Percentiles rank a stretch among this genome's conserved stretches.
These are phyloP conservation scores for Anguilla japonica DNA, from an alignment of 2,113 vertebrate genomes.

Conservation along the genomic window DNA sequence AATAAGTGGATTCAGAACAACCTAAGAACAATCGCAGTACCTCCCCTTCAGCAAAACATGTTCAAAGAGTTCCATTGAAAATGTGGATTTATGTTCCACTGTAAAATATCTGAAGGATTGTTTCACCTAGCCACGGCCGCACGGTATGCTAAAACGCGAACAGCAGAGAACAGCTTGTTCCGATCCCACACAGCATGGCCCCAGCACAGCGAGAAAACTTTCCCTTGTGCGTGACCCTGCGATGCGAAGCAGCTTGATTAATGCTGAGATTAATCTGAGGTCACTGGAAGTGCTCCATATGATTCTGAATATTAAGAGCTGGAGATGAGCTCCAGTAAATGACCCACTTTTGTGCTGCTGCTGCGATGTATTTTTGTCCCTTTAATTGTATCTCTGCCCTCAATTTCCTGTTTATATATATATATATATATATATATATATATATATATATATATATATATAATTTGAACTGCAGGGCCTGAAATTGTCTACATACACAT, in stretches of 20 bases:
- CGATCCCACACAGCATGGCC: neutral
- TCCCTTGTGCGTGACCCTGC: neutral
- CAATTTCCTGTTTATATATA: constrained; percentile 48
- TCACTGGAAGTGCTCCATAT: neutral
- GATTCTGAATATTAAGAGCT: constrained; percentile 29
- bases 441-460: neutral
- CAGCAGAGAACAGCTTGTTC: neutral
- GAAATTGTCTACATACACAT: too few species aligned
- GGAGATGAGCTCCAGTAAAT: constrained; percentile 36
- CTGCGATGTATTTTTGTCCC: constrained; percentile 44
- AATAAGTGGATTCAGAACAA: too few species aligned
- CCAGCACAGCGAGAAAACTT: neutral
- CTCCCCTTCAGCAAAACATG: too few species aligned
- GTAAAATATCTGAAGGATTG: too few species aligned
- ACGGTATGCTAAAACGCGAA: neutral
- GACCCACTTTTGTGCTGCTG: constrained; percentile 32
- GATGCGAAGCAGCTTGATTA: neutral
- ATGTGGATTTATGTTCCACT: too few species aligned
- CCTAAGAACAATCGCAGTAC: too few species aligned
- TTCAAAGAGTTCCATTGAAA: too few species aligned
- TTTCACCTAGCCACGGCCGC: neutral
- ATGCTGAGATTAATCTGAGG: neutral
- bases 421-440: neutral
- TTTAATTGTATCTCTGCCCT: constrained; percentile 48
- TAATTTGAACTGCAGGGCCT: too few species aligned